phyloP scores from a whole-genome alignment of 1,140 invertebrate species.

The Brachionus rotundiformis region DNA sequence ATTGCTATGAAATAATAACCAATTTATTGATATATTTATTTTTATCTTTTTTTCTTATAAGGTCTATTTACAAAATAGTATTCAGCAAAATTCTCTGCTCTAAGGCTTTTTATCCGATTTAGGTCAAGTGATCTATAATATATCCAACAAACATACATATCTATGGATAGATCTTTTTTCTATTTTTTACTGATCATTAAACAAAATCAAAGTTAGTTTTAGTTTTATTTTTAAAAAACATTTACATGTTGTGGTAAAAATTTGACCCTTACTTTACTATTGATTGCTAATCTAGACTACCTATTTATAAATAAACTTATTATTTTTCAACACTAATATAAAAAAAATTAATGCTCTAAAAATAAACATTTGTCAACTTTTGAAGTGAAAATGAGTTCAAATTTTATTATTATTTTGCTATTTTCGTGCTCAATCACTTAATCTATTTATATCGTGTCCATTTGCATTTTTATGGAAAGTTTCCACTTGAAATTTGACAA shows the following conservation, averaged over 20 bases:
- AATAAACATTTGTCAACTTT: not conserved
- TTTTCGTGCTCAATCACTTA: not conserved
- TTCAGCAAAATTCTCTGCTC: not conserved
- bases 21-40: not conserved
- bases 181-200: too few relatives aligned
- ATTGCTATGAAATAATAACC: too few relatives aligned
- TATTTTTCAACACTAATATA: not conserved
- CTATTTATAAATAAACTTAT: not conserved
- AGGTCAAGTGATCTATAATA: not conserved
- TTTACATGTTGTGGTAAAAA: not conserved
- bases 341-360: slow-evolving; percentile 1
- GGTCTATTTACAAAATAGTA: not conserved
- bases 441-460: slow-evolving; percentile 28
- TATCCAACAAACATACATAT: too few relatives aligned
- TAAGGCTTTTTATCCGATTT: not conserved
- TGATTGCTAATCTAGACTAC: not conserved
- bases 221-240: not conserved
- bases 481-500: not conserved
- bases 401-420: not conserved
- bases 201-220: not conserved
- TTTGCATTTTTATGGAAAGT: not conserved
- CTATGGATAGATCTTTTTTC: too few relatives aligned
- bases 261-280: too few relatives aligned
- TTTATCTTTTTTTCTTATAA: not conserved
- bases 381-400: slow-evolving; percentile 7